Evolutionary conservation across 2,113 vertebrate genomes (phyloP).

Genomic region (Myrmecophaga tridactyla): DNA sequence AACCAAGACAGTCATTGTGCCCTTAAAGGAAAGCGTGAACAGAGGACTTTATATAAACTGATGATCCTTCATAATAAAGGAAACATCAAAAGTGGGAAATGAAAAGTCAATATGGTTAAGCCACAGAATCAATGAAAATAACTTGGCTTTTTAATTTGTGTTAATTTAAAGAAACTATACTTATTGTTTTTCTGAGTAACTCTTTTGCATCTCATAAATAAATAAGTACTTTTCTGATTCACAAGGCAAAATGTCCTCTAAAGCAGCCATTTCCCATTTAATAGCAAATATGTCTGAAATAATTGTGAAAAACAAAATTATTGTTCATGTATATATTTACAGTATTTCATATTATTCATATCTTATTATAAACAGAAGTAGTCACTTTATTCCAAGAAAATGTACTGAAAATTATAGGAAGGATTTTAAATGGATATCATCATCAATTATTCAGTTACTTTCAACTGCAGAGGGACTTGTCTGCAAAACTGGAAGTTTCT

Average conservation of each 20-base stretch:
- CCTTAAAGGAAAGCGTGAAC: not conserved
- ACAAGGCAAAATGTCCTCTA: not conserved
- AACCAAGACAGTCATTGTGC: not conserved
- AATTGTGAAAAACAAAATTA: not conserved
- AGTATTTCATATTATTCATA: no score
- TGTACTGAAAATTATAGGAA: not conserved
- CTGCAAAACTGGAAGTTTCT: not conserved
- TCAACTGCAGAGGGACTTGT: not conserved
- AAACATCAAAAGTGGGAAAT: not conserved
- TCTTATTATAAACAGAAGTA: not conserved
- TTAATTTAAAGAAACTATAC: not conserved
- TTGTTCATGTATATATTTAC: not conserved
- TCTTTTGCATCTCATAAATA: not conserved
- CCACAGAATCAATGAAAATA: not conserved
- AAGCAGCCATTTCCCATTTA: not conserved
- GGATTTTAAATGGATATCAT: not conserved
- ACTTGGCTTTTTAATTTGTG: not conserved
- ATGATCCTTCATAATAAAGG: not conserved
- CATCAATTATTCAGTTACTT: not conserved
- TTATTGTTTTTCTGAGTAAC: not conserved
- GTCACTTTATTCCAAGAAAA: not conserved
- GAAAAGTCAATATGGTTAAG: not conserved
- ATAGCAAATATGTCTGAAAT: not conserved
- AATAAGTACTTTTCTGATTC: conserved; percentile 18
- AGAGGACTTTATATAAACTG: not conserved